These are phyloP conservation scores for Agrochola litura DNA, from an alignment of 2,888 invertebrate species.

Conservation along the genomic window DNA sequence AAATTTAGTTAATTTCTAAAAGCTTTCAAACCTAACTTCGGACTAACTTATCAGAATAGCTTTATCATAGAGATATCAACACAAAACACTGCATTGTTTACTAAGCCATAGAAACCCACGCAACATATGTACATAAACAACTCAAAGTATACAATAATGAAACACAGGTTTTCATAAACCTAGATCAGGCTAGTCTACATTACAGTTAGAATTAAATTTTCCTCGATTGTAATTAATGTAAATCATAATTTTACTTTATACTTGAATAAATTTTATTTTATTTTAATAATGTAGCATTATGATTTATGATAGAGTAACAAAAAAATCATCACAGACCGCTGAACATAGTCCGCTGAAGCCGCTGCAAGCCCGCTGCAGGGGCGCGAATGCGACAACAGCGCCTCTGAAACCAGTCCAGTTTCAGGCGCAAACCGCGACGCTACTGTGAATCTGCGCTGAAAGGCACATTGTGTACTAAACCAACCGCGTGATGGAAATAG, in stretches of 20 bases:
- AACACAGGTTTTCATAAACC: no score
- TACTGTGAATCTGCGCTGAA: conserved; percentile 61
- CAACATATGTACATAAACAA: neutral
- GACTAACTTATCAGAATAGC: neutral
- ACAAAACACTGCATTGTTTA: neutral
- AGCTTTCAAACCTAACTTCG: neutral
- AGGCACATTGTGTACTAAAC: conserved; percentile 59
- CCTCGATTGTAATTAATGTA: no score
- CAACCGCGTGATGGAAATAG: conserved; percentile 75
- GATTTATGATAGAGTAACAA: neutral
- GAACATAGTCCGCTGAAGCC: conserved; percentile 62
- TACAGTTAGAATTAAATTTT: no score
- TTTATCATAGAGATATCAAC: neutral
- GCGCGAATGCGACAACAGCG: conserved; percentile 74
- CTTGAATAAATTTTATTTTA: no score
- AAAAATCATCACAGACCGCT: conserved; percentile 26
- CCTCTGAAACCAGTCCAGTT: conserved; percentile 72
- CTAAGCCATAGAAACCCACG: neutral
- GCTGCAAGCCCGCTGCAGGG: conserved; percentile 63
- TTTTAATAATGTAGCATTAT: no score
- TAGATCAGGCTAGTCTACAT: no score
- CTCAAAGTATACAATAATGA: neutral
- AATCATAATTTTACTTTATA: no score
- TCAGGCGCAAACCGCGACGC: conserved; percentile 72
- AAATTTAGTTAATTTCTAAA: neutral